A percentile compares a stretch with the other conserved stretches of the same genome.
phyloP scores from a whole-genome alignment of 2,888 invertebrate genomes.

The Eristalis arbustorum region DNA sequence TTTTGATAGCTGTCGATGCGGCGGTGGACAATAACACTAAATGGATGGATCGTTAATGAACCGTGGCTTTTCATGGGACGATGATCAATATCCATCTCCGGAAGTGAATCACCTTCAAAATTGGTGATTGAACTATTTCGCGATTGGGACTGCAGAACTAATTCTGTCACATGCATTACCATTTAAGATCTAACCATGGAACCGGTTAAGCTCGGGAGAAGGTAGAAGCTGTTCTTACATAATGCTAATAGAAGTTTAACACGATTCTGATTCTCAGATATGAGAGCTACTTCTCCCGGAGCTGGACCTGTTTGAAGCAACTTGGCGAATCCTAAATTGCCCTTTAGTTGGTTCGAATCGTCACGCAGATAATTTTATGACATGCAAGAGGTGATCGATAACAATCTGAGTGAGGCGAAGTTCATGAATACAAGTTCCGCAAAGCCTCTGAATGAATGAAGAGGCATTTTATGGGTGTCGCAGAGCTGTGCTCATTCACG shows the following conservation, averaged over 20 bases:
- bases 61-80: neutral
- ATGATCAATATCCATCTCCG: neutral
- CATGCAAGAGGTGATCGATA: too few relatives aligned
- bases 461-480: neutral
- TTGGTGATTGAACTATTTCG: neutral
- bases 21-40: constrained; percentile 10
- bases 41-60: constrained; percentile 5
- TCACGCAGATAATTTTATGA: too few relatives aligned
- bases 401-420: neutral
- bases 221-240: neutral
- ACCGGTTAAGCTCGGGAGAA: neutral
- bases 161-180: neutral
- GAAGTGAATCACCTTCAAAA: neutral
- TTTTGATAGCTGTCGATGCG: neutral
- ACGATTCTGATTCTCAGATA: neutral
- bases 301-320: neutral
- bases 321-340: neutral
- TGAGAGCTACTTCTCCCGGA: neutral
- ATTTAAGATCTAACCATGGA: neutral
- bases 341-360: neutral
- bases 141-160: neutral
- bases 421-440: neutral
- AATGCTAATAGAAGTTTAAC: neutral
- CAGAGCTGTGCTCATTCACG: neutral
- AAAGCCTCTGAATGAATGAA: neutral